Evolutionary conservation across 2,888 invertebrate species (phyloP), one percentile per base, ranked within the genome.

Genomic region (Palloptera scutellata): DNA sequence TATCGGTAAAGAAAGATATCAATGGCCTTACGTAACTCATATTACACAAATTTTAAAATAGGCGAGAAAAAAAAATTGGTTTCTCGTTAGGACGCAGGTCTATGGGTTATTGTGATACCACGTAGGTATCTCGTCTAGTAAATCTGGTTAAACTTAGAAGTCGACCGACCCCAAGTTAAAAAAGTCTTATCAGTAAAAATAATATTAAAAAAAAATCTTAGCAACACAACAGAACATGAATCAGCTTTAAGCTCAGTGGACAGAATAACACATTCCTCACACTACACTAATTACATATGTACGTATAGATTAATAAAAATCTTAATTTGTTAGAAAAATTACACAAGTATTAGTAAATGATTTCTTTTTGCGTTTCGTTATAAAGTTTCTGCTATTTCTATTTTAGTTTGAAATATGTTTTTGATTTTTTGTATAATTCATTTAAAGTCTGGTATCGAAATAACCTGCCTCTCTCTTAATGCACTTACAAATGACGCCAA

Each of bases 391-490:
- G 30, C 30, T 30, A 30, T 30, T 30, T 30, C 30, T n/a, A n/a
- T 30, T 30, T 30, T 6, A 30, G 30, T 58, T 43, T 43, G 13
- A 43, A 13, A 58, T 15, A n/a, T 43, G n/a, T 58, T 58, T 58
- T 15, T 17, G 58, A 17, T 3, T n/a, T 43, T 58, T 60, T 12
- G 1, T 20, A 48, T 60, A n/a, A n/a, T n/a, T 60, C 19, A 60
- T 45, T 43, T 20, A 17, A 17, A 45, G 10, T 12, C 20, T 19
- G 11, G 13, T 30, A 57, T 15, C 13, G 13, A 42, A 43, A 40
- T 30, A n/a, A 3, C 20, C 62, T 68, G 4, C 40, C 13, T 61
- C 30, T 58, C 57, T 57, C n/a, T 30, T 41, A 30, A 4, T n/a
- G 30, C 17, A 52, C 19, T 15, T n/a, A 57, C 40, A n/a, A 20